phyloP scores from a whole-genome alignment of 2,888 invertebrate species.

The Nemotelus pantherinus region DNA sequence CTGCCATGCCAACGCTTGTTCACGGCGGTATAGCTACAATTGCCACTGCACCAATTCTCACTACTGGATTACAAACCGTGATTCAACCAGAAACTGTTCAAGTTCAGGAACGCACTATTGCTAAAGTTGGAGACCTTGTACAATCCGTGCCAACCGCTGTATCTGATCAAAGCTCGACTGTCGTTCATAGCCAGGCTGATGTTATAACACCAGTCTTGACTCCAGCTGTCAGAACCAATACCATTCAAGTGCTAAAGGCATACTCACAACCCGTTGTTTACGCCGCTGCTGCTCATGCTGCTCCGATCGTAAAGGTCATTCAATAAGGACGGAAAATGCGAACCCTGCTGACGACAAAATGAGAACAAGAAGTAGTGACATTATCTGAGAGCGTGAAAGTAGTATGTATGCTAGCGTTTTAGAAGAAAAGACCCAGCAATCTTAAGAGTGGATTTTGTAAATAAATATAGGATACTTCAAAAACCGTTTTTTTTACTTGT shows the following conservation, averaged over 20 bases:
- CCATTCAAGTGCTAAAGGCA: constrained; percentile 45
- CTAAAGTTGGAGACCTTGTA: constrained; percentile 58
- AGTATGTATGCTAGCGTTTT: no score
- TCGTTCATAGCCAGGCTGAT: constrained; percentile 64
- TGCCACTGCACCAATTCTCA: constrained; percentile 57
- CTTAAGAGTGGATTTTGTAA: no score
- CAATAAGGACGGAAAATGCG: background rate
- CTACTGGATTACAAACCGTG: constrained; percentile 59
- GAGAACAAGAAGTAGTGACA: no score
- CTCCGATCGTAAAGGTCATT: constrained; percentile 48
- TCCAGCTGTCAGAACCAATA: constrained; percentile 45
- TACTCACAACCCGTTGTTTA: constrained; percentile 58
- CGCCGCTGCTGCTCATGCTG: constrained; percentile 54
- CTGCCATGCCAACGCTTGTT: constrained; percentile 46
- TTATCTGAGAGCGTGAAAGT: no score
- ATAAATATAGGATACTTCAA: no score
- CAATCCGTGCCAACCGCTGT: constrained; percentile 66
- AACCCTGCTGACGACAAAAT: no score
- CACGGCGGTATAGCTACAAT: constrained; percentile 43
- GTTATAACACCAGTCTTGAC: constrained; percentile 55
- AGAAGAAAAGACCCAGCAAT: no score
- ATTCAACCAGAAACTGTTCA: constrained; percentile 59
- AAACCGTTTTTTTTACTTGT: no score
- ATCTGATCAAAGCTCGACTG: constrained; percentile 67
- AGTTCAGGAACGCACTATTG: constrained; percentile 58